Evolutionary conservation across 2,797 vertebrate species (phyloP), one percentile per base, ranked within the genome.

Genomic region (Nasua narica): DNA sequence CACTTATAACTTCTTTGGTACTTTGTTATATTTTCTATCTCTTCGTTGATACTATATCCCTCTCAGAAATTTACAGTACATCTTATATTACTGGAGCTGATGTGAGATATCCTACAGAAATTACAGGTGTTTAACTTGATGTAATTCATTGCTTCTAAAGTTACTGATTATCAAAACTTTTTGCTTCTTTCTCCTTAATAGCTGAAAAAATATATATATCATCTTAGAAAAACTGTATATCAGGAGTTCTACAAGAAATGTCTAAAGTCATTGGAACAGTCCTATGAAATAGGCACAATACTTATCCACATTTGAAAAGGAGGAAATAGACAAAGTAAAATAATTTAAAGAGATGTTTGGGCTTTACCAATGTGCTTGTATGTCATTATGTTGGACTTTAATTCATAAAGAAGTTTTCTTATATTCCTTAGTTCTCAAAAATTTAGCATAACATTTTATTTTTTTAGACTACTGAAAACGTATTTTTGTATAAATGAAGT

Each of bases 391-490:
- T 19, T 67, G 48, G 14, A 58, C 29, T 86, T 91, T 14, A 52
- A 67, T 72, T 77, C n/a, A 48, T 35, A 43, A 62, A 50, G 43
- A 91, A 62, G 1, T 90, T 78, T 93, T 54, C 46, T 43, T 69
- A 5, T 72, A 8, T 27, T 81, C 25, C 43, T 88, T 56, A 58
- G 72, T 95, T 90, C 29, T 95, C 60, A 69, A 93, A 94, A 94
- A 94, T 97, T 98, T 98, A 98, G 88, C 52, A 96, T 43, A 46
- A 85, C 50, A 93, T 96, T 98, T 86, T 58, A 43, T 98, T 97
- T 97, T 93, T 97, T 94, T 95, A 93, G 58, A 84, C 94, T 62
- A 97, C 92, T 94, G 87, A 60, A 98, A 95, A 82, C 23, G 56
- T 35, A 87, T 96, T 96, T 97, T 97, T 97, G 87, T 94, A 97